Evolutionary conservation across 2,797 vertebrate species (phyloP).

Genomic region (Alouatta caraya): DNA sequence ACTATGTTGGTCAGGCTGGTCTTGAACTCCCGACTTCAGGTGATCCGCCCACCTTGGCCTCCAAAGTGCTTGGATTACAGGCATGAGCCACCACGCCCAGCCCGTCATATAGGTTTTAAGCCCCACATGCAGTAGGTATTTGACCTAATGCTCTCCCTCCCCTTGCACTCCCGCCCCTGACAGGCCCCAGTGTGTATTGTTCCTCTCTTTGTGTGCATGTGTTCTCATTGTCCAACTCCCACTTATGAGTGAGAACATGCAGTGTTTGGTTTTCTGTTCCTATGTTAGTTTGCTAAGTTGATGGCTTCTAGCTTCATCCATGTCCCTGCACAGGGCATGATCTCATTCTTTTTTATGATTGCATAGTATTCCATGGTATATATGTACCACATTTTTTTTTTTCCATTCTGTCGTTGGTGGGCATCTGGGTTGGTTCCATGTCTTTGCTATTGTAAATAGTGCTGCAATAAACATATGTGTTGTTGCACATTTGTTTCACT

Average conservation of each 20-base stretch:
- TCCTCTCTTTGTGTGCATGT: neutral
- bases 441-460: neutral
- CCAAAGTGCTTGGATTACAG: too few relatives aligned
- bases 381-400: neutral
- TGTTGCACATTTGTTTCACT: constrained; percentile 21
- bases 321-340: neutral
- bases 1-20: too few relatives aligned
- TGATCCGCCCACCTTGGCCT: too few relatives aligned
- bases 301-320: neutral
- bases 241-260: neutral
- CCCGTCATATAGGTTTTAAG: neutral
- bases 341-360: neutral
- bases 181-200: neutral
- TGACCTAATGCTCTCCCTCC: neutral
- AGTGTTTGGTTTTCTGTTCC: neutral
- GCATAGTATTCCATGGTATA: neutral
- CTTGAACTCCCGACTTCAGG: too few relatives aligned
- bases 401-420: neutral
- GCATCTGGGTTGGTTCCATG: neutral
- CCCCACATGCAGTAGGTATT: neutral
- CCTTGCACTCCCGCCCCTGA: neutral
- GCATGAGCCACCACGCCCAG: too few relatives aligned
- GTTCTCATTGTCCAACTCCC: neutral
- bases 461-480: neutral
- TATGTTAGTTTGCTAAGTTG: neutral